A percentile compares a stretch with the other conserved stretches of the same genome.
phyloP scores from a whole-genome alignment of 37 sponge, comb jelly and placozoan genomes.

The Lycopodina hypogea region DNA sequence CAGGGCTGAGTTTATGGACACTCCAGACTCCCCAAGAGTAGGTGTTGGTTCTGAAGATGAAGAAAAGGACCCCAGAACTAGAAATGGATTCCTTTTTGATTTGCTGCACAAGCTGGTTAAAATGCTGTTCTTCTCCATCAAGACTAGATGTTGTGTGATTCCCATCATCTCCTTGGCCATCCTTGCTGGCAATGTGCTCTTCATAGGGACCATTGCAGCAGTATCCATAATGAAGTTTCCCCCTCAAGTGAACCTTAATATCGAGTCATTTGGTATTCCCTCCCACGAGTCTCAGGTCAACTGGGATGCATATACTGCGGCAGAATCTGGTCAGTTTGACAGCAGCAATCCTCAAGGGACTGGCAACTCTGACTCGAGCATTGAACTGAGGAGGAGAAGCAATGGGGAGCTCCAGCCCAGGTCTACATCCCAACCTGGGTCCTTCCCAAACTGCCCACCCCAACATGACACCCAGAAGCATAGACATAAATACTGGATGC shows the following conservation, averaged over 20 bases:
- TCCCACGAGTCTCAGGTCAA: constrained; percentile 36
- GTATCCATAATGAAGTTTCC: constrained; percentile 2
- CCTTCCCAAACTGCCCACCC: neutral
- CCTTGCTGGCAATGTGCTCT: neutral
- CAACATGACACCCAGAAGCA: too few species aligned
- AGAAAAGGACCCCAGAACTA: neutral
- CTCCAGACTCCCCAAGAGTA: too few species aligned
- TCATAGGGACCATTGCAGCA: neutral
- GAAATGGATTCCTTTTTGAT: neutral
- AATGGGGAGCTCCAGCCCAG: neutral
- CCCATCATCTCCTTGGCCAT: neutral
- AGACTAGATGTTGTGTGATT: neutral
- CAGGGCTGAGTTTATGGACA: neutral
- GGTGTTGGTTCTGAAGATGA: neutral
- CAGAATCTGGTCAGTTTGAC: neutral
- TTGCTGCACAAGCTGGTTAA: constrained; percentile 5
- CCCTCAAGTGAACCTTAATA: constrained; percentile 29
- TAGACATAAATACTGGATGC: constrained; percentile 6
- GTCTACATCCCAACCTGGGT: neutral
- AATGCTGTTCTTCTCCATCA: neutral
- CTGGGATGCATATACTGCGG: constrained; percentile 56
- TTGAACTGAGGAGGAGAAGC: neutral
- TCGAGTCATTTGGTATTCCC: constrained; percentile 56
- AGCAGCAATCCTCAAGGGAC: neutral
- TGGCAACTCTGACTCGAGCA: neutral